Conservation (phyloP, 2,113 vertebrate genomes). For the Anser brachyrhynchus region DNA sequence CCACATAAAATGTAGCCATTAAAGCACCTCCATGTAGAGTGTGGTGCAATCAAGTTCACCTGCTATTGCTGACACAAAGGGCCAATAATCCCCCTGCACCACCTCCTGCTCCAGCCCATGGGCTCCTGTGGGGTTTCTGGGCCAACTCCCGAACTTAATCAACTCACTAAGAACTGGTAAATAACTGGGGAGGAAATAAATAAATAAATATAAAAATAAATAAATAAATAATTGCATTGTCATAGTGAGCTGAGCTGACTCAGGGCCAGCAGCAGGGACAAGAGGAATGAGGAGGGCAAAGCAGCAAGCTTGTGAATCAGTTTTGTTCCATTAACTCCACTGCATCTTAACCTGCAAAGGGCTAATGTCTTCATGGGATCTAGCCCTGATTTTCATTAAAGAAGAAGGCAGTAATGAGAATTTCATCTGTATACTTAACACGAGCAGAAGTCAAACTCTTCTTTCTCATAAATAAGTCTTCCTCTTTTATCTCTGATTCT, state of each 20-base stretch:
- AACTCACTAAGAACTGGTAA: not conserved
- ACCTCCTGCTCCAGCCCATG: not conserved
- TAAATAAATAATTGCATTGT: not conserved
- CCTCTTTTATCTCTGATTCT: conserved; percentile 9
- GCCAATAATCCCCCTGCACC: not conserved
- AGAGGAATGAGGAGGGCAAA: not conserved
- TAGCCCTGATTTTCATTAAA: conserved; percentile 1
- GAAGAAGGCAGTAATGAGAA: not conserved
- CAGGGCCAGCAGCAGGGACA: not conserved
- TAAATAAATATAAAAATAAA: not conserved
- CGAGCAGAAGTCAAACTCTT: not conserved
- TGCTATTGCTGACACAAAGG: not conserved
- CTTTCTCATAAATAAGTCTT: conserved; percentile 10
- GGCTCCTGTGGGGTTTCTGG: not conserved
- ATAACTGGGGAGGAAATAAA: not conserved
- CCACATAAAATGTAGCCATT: fast-evolving
- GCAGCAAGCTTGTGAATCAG: not conserved
- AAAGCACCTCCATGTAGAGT: not conserved
- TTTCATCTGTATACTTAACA: not conserved
- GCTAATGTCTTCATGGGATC: not conserved
- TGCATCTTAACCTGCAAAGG: not conserved
- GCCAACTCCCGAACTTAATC: not conserved
- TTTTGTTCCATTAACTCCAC: too few species aligned
- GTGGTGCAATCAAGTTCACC: not conserved
- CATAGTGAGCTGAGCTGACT: not conserved